These are phyloP conservation scores for Drosophila paulistorum DNA, from an alignment of 1,140 invertebrate genomes.

Conservation along the genomic window DNA sequence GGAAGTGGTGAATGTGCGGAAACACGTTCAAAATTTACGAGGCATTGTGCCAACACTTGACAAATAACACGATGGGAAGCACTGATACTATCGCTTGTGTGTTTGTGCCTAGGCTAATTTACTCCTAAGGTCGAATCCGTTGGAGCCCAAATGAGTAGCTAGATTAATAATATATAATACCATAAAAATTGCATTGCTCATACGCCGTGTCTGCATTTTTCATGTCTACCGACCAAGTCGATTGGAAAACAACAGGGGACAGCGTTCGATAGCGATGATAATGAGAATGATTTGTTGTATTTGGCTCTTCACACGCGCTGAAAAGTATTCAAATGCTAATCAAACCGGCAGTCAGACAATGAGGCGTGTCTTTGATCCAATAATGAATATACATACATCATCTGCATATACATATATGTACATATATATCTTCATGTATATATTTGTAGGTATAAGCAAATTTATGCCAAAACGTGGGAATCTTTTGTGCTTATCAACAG, in stretches of 20 bases:
- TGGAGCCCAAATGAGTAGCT: neutral
- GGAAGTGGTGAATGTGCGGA: constrained; percentile 69
- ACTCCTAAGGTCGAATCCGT: neutral
- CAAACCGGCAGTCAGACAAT: constrained; percentile 55
- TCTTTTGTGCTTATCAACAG: constrained; percentile 7
- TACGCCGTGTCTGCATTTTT: constrained; percentile 18
- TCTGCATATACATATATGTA: neutral
- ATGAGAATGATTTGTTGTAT: constrained; percentile 33
- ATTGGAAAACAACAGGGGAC: constrained; percentile 37
- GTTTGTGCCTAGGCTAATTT: constrained; percentile 4
- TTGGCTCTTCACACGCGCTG: constrained; percentile 46
- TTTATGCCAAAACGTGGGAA: constrained; percentile 11
- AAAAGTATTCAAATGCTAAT: constrained; percentile 71
- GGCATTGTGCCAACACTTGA: constrained; percentile 66
- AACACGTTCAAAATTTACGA: constrained; percentile 71
- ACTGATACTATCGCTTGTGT: constrained; percentile 18
- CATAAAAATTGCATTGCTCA: neutral
- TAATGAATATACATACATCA: neutral
- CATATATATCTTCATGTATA: constrained; percentile 11
- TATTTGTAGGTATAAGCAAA: constrained; percentile 1
- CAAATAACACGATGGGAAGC: constrained; percentile 42
- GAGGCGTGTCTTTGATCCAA: constrained; percentile 49
- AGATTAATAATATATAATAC: neutral
- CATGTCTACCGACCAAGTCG: constrained; percentile 13
- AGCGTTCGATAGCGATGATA: constrained; percentile 29